Evolutionary conservation across 2,113 vertebrate genomes (phyloP).

Genomic region (Neoarius graeffei): DNA sequence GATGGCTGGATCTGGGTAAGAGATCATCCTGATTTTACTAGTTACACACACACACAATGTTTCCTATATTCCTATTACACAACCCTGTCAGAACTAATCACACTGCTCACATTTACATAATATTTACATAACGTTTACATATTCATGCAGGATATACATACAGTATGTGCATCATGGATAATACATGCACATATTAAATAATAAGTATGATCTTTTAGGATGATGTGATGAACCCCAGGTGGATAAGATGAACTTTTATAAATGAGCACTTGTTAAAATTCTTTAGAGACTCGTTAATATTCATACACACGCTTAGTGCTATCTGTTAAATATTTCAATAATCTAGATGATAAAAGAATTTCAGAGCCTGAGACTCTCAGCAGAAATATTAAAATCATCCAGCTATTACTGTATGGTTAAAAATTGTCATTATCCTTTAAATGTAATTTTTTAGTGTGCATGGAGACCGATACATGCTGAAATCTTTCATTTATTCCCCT

Average conservation of each 20-base stretch:
- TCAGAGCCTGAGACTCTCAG: no score
- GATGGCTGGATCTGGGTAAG: conserved; percentile 58
- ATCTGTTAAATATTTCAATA: neutral
- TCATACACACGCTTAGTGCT: neutral
- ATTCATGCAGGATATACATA: neutral
- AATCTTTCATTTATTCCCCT: no score
- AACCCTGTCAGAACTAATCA: neutral
- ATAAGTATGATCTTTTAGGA: neutral
- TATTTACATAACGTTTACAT: neutral
- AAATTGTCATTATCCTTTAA: no score
- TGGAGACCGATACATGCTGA: no score
- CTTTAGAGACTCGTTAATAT: neutral
- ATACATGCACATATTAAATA: neutral
- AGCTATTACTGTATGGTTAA: no score
- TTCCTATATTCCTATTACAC: neutral
- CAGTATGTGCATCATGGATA: neutral
- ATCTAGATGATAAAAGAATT: neutral
- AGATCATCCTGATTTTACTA: neutral
- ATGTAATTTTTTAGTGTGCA: no score
- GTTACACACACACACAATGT: neutral
- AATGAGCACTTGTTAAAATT: neutral
- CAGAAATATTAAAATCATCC: no score
- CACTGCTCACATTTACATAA: neutral
- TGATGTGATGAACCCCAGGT: neutral
- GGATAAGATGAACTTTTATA: neutral